These are phyloP conservation scores for Sus cebifrons DNA, from an alignment of 2,797 vertebrate genomes.

Conservation along the genomic window DNA sequence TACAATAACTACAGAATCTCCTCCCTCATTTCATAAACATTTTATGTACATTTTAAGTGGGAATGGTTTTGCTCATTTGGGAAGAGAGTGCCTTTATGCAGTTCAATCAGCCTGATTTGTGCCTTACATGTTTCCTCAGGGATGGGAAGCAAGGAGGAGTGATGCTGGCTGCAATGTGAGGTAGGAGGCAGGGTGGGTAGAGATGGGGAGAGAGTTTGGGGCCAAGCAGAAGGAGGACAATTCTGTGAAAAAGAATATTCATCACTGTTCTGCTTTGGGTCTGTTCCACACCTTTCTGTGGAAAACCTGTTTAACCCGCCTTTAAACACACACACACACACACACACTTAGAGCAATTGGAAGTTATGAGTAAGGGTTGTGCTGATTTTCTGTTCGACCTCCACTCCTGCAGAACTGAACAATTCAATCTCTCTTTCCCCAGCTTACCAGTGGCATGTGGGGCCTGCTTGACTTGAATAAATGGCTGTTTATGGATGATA, in stretches of 20 bases:
- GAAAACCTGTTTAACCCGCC: conserved; percentile 82
- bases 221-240: not conserved
- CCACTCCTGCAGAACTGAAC: conserved; percentile 76
- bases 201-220: not conserved
- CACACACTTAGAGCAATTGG: conserved; percentile 62
- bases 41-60: conserved; percentile 78
- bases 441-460: conserved; percentile 83
- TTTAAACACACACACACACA: not conserved
- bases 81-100: conserved; percentile 59
- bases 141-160: not conserved
- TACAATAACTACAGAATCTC: conserved; percentile 66
- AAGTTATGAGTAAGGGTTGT: conserved; percentile 82
- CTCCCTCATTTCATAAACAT: conserved; percentile 75
- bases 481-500: conserved; percentile 84
- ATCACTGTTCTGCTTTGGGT: conserved; percentile 76
- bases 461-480: conserved; percentile 72
- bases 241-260: conserved; percentile 67
- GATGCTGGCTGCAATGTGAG: not conserved
- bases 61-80: conserved; percentile 72
- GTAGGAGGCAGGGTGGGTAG: not conserved
- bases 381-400: conserved; percentile 65
- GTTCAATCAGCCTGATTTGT: conserved; percentile 56
- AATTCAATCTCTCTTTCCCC: conserved; percentile 86
- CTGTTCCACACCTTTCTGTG: conserved; percentile 78
- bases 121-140: conserved; percentile 55